These are phyloP conservation scores for Coregonus ussuriensis DNA, from an alignment of 2,797 vertebrate species.

Conservation along the genomic window DNA sequence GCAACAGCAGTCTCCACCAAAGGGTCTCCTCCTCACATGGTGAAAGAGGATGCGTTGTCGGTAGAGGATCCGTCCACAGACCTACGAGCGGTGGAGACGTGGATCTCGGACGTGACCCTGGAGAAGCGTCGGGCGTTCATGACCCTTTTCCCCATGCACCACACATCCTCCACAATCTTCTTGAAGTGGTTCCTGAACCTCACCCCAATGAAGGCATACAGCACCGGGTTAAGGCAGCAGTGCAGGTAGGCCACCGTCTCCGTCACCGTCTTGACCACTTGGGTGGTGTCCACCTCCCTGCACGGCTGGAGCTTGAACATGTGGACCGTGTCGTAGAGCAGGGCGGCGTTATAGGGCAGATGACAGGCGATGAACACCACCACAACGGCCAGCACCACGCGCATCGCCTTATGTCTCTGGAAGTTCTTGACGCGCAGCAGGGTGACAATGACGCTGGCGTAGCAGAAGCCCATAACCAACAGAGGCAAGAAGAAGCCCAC, in stretches of 20 bases:
- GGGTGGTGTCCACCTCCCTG: neutral
- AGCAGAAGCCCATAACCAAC: slow-evolving; percentile 85
- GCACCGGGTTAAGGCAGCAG: slow-evolving; percentile 84
- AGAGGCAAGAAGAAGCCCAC: slow-evolving; percentile 87
- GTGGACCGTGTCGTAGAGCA: slow-evolving; percentile 67
- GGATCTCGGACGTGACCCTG: slow-evolving; percentile 73
- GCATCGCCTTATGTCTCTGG: slow-evolving; percentile 86
- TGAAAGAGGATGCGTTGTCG: slow-evolving; percentile 83
- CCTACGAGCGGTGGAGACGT: slow-evolving; percentile 68
- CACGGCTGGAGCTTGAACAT: slow-evolving; percentile 64
- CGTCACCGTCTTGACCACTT: slow-evolving; percentile 54
- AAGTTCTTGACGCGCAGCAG: slow-evolving; percentile 80
- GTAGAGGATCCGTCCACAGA: slow-evolving; percentile 75
- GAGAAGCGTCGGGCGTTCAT: slow-evolving; percentile 65
- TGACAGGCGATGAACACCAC: slow-evolving; percentile 84
- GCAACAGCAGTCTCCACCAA: neutral
- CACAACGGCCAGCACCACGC: slow-evolving; percentile 84
- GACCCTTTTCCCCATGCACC: slow-evolving; percentile 69
- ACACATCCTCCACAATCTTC: slow-evolving; percentile 74
- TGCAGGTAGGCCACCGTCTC: slow-evolving; percentile 83
- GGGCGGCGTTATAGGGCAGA: slow-evolving; percentile 82
- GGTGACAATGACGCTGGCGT: slow-evolving; percentile 76
- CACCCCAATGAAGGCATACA: slow-evolving; percentile 87
- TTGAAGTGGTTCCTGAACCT: slow-evolving; percentile 83
- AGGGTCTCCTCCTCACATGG: slow-evolving; percentile 32